Conservation (phyloP, 2,113 vertebrate genomes). For the Ptilonorhynchus violaceus region DNA sequence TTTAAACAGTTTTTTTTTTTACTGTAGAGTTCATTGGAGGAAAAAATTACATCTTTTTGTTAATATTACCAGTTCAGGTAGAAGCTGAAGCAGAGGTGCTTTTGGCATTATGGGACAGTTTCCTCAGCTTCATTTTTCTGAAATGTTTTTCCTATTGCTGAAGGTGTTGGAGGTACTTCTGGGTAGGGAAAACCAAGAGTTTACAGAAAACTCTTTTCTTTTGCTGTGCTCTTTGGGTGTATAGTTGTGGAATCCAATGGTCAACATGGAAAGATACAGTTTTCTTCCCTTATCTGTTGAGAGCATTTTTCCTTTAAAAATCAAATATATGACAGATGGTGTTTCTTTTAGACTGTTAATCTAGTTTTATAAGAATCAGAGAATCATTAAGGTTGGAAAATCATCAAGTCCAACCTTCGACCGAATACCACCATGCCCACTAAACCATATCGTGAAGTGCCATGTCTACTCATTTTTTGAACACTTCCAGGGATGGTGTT, state of each 20-base stretch:
- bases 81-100: background rate
- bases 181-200: background rate
- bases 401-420: background rate
- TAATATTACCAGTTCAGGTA: background rate
- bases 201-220: background rate
- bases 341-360: background rate
- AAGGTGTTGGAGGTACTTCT: background rate
- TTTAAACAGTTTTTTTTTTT: background rate
- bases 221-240: background rate
- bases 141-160: background rate
- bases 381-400: background rate
- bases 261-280: background rate
- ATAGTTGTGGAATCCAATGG: background rate
- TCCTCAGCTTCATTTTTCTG: background rate
- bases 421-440: background rate
- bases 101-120: background rate
- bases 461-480: background rate
- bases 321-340: background rate
- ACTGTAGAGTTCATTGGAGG: background rate
- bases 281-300: background rate
- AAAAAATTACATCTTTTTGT: background rate
- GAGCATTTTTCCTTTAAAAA: background rate
- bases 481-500: background rate
- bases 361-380: background rate
- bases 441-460: background rate